Base-by-base conservation (phyloP, 2,888 invertebrate species). In the Melolontha melolontha region DNA sequence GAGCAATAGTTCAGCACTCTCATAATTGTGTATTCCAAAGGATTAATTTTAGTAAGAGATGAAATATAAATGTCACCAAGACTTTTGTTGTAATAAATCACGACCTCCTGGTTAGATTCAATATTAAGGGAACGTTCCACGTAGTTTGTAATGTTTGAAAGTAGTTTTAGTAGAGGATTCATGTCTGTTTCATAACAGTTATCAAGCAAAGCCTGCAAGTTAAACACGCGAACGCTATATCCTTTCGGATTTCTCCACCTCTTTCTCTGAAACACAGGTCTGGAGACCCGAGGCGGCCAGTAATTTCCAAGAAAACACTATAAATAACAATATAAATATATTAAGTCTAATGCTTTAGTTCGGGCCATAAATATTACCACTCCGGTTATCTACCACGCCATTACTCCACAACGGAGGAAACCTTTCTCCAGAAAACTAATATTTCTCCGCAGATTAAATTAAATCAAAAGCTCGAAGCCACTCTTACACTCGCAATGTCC, bases 381-480 rank as follows among this genome's bases (percentile, higher is more conserved):
- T 49, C 40, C 72, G 70, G 73, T 73, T 74, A 75, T 75, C 75
- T 74, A 71, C 73, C 72, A 70, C 70, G 75, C 76, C 76, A 78
- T 79, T 78, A 78, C 76, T 75, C 75, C 75, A 77, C 77, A 79
- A 79, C 77, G 78, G 75, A 79, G 77, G 75, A 77, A 79, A 78
- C 78, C 77, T 77, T 77, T 76, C 76, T 74, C 71, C 29, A 75
- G 76, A 78, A 78, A 80, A 81, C 80, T 82, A 83, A 82, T 82
- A 82, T 81, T 82, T 81, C 81, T 82, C 78, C 78, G 73, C 78
- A 81, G 81, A 82, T 83, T 82, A 82, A 83, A 83, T 83, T 82
- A 83, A 83, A 83, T 82, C 82, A 83, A 83, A 82, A 80, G 78
- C 78, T 72, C 78, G 75, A 72, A 72, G 73, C 72, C 44, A 42